Evolutionary conservation across 2,888 invertebrate species (phyloP), one percentile per base, ranked within the genome.

Genomic region (Platynereis dumerilii): DNA sequence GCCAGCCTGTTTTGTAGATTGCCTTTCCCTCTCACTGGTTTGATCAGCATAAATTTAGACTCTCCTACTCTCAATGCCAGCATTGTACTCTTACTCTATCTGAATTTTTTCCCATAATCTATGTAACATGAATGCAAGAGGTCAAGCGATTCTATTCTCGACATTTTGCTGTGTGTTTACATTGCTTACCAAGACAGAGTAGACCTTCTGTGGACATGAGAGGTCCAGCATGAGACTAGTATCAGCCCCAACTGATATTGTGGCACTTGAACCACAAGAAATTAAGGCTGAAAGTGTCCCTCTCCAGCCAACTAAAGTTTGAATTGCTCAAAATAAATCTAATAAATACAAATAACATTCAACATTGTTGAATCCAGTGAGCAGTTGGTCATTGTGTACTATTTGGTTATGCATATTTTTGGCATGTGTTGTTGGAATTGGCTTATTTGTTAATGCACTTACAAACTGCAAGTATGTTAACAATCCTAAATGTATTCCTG

Each of bases 21-120:
- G 27, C 71, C 71, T 1, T 70, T 71, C 44, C 71, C 71, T 2
- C 34, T 71, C 2, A 42, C 67, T 22, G 65, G 60, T 1, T 59
- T 71, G 17, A 52, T 66, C 26, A 45, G 55, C 26, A 39, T 69
- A 15, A 65, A 55, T 34, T 12, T 67, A 24, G 55, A 57, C 17
- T 15, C 28, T 7, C 7, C 39, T 15, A 57, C 68, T 27, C 34
- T 65, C n/a, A 66, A 71, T 56, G 63, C 68, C 27, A 54, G 58
- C 22, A 45, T 68, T 0, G 57, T 67, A 0, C 48, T 71, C n/a
- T 56, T 71, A 17, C 65, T 71, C 22, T 66, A 68, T 57, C 22
- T 66, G 20, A 71, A 71, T 60, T 71, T 70, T 53, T 64, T 70
- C 71, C 71, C 29, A 61, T 71, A 45, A 70, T 71, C 24, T 71